A percentile compares a stretch with the other conserved stretches of the same genome.
phyloP scores from a whole-genome alignment of 2,797 vertebrate genomes.

The Hoplostethus mediterraneus region DNA sequence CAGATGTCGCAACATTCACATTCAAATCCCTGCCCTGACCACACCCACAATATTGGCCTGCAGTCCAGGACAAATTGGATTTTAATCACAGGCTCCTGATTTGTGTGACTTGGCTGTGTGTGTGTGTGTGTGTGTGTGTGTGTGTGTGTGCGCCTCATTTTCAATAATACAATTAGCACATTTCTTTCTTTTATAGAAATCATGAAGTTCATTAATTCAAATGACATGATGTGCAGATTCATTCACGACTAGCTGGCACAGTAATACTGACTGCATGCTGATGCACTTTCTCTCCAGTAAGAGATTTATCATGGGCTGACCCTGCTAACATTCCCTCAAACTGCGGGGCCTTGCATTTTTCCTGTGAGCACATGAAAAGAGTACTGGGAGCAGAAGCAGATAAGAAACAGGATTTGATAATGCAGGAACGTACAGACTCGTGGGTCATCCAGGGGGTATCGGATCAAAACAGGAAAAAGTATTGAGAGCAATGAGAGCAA shows the following conservation, averaged over 20 bases:
- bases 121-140: not conserved
- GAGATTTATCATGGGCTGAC: slow-evolving; percentile 24
- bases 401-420: slow-evolving; percentile 47
- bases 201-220: not conserved
- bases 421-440: slow-evolving; percentile 3
- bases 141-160: not conserved
- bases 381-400: slow-evolving; percentile 22
- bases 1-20: slow-evolving; percentile 30
- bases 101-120: not conserved
- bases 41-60: slow-evolving; percentile 43
- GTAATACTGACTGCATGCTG: slow-evolving; percentile 13
- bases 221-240: not conserved
- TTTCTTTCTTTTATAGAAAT: too few species aligned
- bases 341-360: slow-evolving; percentile 24
- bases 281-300: slow-evolving; percentile 1
- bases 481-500: not conserved
- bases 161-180: too few species aligned
- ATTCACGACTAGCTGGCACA: not conserved
- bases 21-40: slow-evolving; percentile 24
- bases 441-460: slow-evolving; percentile 1
- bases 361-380: slow-evolving; percentile 1
- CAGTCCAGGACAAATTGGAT: slow-evolving; percentile 44
- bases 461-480: slow-evolving; percentile 11
- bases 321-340: slow-evolving; percentile 19
- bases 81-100: slow-evolving; percentile 33